Conservation (phyloP, 2,888 invertebrate genomes). For the Leptinotarsa tumamoca region DNA sequence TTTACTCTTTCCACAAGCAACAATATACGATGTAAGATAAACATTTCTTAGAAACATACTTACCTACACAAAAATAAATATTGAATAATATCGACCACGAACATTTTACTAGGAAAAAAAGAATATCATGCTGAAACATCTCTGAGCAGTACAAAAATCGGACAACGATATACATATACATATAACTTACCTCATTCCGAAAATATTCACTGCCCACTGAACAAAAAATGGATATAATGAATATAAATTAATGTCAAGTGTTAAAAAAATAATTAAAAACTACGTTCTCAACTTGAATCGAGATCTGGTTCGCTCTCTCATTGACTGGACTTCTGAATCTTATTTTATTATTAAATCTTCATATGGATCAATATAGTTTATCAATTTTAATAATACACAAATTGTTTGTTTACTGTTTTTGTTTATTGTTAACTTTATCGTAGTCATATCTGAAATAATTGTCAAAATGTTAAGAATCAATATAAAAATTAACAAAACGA, state of each 20-base stretch:
- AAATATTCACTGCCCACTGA: conserved; percentile 20
- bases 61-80: conserved; percentile 21
- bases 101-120: neutral
- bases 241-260: conserved; percentile 20
- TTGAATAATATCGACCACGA: conserved; percentile 23
- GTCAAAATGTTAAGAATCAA: conserved; percentile 14
- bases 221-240: conserved; percentile 26
- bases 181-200: conserved; percentile 12
- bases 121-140: conserved; percentile 14
- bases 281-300: conserved; percentile 20
- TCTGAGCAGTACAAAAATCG: conserved; percentile 12
- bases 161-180: conserved; percentile 25
- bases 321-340: conserved; percentile 1
- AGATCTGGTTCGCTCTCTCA: neutral
- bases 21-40: conserved; percentile 24
- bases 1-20: conserved; percentile 21
- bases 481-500: neutral
- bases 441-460: conserved; percentile 1
- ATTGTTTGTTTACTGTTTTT: conserved; percentile 14
- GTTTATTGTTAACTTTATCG: conserved; percentile 16
- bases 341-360: neutral
- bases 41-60: conserved; percentile 17
- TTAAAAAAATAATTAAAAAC: conserved; percentile 22
- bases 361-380: neutral
- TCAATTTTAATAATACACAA: neutral